Evolutionary conservation across 2,797 vertebrate species (phyloP).

Genomic region (Arremon aurantiirostris): DNA sequence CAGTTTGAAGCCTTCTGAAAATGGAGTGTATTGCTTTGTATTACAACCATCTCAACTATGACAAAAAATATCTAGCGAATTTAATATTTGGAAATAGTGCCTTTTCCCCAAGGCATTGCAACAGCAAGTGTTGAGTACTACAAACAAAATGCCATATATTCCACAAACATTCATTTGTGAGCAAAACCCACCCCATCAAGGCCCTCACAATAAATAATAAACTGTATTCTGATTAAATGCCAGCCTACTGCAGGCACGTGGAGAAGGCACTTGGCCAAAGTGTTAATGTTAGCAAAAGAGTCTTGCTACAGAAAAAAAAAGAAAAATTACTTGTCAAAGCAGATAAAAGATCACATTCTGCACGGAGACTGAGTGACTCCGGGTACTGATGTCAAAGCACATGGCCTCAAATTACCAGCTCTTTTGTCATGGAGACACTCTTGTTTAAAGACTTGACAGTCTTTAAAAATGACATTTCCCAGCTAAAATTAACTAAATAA

Average conservation of each 20-base stretch:
- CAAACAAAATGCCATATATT: not conserved
- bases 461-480: not conserved
- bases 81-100: not conserved
- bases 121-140: not conserved
- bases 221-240: not conserved
- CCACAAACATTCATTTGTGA: not conserved
- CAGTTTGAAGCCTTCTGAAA: not conserved
- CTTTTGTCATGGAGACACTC: not conserved
- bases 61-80: not conserved
- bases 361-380: not conserved
- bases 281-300: not conserved
- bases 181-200: not conserved
- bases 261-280: not conserved
- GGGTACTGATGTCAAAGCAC: not conserved
- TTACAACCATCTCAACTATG: not conserved
- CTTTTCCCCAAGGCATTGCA: not conserved
- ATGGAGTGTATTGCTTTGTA: not conserved
- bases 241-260: not conserved
- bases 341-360: not conserved
- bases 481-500: not conserved
- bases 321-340: not conserved
- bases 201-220: not conserved
- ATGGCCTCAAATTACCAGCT: not conserved
- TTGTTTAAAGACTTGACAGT: not conserved
- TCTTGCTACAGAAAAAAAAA: not conserved